A percentile compares a stretch with the other conserved stretches of the same genome.
phyloP scores from a whole-genome alignment of 2,797 vertebrate species.

The Tragopan temminckii region DNA sequence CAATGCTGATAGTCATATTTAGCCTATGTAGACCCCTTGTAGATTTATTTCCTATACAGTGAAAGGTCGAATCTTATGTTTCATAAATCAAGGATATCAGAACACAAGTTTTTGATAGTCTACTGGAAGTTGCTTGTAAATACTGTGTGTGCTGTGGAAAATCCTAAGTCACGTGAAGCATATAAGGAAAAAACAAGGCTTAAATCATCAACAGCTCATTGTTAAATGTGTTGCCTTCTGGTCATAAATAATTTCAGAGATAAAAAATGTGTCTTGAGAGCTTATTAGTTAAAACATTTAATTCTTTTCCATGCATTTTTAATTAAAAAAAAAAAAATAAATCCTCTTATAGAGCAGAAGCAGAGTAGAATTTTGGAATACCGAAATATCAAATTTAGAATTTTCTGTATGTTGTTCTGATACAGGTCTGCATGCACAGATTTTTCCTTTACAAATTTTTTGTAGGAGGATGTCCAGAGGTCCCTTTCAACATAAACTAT shows the following conservation, averaged over 20 bases:
- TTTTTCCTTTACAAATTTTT: not conserved
- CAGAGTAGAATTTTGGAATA: not conserved
- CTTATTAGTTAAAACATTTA: too few relatives aligned
- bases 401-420: not conserved
- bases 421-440: not conserved
- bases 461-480: not conserved
- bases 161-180: not conserved
- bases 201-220: not conserved
- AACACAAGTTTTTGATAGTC: not conserved
- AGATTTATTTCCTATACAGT: not conserved
- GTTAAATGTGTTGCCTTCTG: not conserved
- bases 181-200: not conserved
- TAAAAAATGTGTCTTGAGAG: not conserved
- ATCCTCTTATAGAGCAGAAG: not conserved
- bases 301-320: not conserved
- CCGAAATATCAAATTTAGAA: not conserved
- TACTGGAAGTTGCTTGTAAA: not conserved
- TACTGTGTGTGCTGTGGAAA: not conserved
- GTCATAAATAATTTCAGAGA: not conserved
- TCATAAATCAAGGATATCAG: not conserved
- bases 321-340: not conserved
- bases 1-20: not conserved
- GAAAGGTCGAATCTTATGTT: not conserved
- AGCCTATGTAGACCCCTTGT: not conserved
- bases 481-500: not conserved